Evolutionary conservation across 30 jellyfish, hydroid and myxozoan species (phyloP).

Genomic region (Pseudorhiza aurosa): DNA sequence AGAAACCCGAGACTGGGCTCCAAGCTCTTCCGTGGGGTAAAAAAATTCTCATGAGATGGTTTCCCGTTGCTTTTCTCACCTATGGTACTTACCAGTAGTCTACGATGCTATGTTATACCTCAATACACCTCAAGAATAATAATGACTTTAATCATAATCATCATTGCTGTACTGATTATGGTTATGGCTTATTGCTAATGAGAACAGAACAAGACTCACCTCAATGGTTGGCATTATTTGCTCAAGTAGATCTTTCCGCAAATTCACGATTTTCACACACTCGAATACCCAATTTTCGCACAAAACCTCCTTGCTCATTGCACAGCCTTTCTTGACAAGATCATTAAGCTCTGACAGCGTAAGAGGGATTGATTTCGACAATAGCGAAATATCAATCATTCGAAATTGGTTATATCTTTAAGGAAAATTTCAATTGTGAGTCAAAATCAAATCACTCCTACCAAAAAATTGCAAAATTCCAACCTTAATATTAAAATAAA

Average conservation of each 20-base stretch:
- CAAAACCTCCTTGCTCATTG: constrained; percentile 32
- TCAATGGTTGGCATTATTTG: constrained; percentile 46
- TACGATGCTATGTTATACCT: too few relatives aligned
- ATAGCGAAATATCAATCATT: constrained; percentile 28
- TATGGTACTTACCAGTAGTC: too few relatives aligned
- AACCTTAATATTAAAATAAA: too few relatives aligned
- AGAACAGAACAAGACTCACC: too few relatives aligned
- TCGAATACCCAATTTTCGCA: constrained; percentile 62
- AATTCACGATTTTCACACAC: constrained; percentile 54
- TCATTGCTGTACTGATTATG: too few relatives aligned
- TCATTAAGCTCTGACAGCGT: constrained; percentile 31
- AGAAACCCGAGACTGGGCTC: too few relatives aligned
- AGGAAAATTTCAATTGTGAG: background rate
- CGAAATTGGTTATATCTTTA: constrained; percentile 48
- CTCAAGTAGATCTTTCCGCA: constrained; percentile 24
- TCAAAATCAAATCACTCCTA: background rate
- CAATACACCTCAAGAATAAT: too few relatives aligned
- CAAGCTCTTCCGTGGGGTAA: too few relatives aligned
- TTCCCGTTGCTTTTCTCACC: too few relatives aligned
- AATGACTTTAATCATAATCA: too few relatives aligned
- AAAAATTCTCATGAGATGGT: too few relatives aligned
- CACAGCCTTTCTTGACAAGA: constrained; percentile 20
- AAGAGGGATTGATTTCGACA: constrained; percentile 41
- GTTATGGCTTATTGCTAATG: too few relatives aligned
- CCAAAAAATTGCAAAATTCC: background rate